phyloP scores from a whole-genome alignment of 1,140 invertebrate species.

The Epicauta chinensis region DNA sequence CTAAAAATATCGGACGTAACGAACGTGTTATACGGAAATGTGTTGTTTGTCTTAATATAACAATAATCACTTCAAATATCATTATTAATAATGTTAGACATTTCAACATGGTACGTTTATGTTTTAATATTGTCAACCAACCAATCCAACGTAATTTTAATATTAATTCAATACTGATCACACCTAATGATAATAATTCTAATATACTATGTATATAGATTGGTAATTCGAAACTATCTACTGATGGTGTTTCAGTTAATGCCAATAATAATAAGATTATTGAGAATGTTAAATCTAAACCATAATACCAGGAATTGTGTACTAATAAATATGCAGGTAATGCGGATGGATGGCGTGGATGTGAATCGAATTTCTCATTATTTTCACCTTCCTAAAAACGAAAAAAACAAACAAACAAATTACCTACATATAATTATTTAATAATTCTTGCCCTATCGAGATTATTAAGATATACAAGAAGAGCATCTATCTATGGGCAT shows the following conservation, averaged over 20 bases:
- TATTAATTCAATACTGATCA: conserved; percentile 72
- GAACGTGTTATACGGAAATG: conserved; percentile 85
- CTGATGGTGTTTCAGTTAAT: conserved; percentile 74
- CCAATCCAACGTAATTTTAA: conserved; percentile 84
- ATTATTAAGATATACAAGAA: no score
- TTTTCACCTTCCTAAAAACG: conserved; percentile 74
- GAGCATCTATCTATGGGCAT: no score
- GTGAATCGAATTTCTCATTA: conserved; percentile 89
- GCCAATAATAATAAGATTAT: conserved; percentile 73
- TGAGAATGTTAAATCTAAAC: conserved; percentile 73
- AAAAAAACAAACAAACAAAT: neutral
- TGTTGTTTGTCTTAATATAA: conserved; percentile 73
- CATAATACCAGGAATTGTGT: conserved; percentile 84
- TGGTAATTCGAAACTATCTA: conserved; percentile 55
- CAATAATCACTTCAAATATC: conserved; percentile 76
- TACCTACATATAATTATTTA: neutral
- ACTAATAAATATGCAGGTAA: conserved; percentile 82
- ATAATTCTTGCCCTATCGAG: no score
- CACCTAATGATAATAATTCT: conserved; percentile 69
- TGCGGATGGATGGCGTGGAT: conserved; percentile 75
- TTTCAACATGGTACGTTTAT: conserved; percentile 78
- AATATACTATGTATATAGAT: conserved; percentile 77
- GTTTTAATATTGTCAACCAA: conserved; percentile 65
- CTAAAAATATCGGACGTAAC: conserved; percentile 81
- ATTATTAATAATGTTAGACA: conserved; percentile 74